A percentile compares a stretch with the other conserved stretches of the same genome.
Conservation (phyloP, 2,113 vertebrate genomes). For the Zapus hudsonius region DNA sequence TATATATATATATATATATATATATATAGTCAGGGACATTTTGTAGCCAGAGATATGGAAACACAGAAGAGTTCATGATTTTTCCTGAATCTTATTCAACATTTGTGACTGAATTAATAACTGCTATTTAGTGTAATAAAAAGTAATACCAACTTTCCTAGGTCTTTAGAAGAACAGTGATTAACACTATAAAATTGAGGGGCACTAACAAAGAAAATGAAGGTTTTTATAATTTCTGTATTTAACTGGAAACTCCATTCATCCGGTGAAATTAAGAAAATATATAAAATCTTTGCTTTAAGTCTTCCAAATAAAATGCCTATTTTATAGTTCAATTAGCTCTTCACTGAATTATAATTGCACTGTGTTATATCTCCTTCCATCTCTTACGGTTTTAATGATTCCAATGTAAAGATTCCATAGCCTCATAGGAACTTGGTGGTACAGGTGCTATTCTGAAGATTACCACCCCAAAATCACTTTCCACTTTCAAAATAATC, state of each 20-base stretch:
- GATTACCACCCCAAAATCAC: neutral
- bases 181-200: neutral
- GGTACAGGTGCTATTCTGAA: neutral
- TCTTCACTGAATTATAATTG: slow-evolving; percentile 50
- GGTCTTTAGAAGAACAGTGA: slow-evolving; percentile 18
- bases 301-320: slow-evolving; percentile 61
- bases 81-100: slow-evolving; percentile 27
- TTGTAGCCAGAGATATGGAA: neutral
- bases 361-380: neutral
- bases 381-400: neutral
- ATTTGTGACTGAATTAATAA: neutral
- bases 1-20: no score
- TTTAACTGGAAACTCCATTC: slow-evolving; percentile 13
- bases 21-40: neutral
- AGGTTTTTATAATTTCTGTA: slow-evolving; percentile 23
- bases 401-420: neutral
- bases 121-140: neutral
- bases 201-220: slow-evolving; percentile 13
- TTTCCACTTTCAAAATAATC: neutral
- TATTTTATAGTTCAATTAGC: slow-evolving; percentile 54
- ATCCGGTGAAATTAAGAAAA: slow-evolving; percentile 68
- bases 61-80: neutral
- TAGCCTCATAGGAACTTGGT: neutral
- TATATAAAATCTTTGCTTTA: slow-evolving; percentile 54
- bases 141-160: slow-evolving; percentile 6